Evolutionary conservation across 1,140 invertebrate species (phyloP), one percentile per base, ranked within the genome.

Genomic region (Lucilia cuprina): DNA sequence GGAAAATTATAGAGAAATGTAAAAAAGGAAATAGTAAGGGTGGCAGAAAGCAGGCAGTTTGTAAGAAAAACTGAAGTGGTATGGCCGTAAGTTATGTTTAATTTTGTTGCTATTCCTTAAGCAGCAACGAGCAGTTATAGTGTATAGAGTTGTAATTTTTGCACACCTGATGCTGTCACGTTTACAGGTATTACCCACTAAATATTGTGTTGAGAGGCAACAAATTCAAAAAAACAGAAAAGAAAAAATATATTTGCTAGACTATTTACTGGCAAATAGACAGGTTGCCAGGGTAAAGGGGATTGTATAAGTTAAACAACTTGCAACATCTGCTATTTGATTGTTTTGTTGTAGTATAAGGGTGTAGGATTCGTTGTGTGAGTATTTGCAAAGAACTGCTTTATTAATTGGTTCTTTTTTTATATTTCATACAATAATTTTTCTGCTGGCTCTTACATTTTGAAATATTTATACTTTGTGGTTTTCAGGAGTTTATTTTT

Each of bases 111-210:
- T 60, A 7, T 60, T n/a, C 14, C n/a, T 41, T 41, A 41, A n/a
- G 25, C 25, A 41, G 41, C 41, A 41, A 41, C 10, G 41, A 41
- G 41, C 41, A 7, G 10, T 41, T 41, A 10, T 5, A 41, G 2
- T 41, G 41, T 41, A 41, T 8, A 41, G 41, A 8, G 10, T 41
- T 3, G n/a, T n/a, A 60, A n/a, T 60, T 7, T 60, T 60, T 60
- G 55, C 55, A 75, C 74, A 75, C 74, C 74, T 75, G 74, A 75
- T 75, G 74, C 74, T 75, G 25, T 34, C 74, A 75, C 74, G 25
- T 75, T 75, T 75, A 75, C 74, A 75, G 30, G 74, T 30, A 30
- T 7, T 75, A 75, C 25, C 74, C 74, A 75, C 25, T 75, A 75
- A 75, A 75, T 75, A 75, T 75, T 30, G 25, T 75, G 74, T 75